phyloP scores from a whole-genome alignment of 2,113 vertebrate genomes.

The Perognathus longimembris region DNA sequence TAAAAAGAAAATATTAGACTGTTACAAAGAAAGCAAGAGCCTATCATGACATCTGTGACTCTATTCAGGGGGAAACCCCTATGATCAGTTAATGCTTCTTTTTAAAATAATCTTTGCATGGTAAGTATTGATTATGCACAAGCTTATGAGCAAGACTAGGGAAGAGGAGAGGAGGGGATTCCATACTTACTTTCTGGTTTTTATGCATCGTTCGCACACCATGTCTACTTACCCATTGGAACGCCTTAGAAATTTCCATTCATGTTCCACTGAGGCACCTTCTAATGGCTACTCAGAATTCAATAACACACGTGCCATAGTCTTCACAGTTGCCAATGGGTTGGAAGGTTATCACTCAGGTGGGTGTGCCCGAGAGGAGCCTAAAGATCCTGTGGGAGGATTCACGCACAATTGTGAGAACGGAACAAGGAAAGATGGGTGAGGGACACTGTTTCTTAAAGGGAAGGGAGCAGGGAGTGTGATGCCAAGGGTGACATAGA shows the following conservation, averaged over 20 bases:
- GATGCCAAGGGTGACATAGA: no score
- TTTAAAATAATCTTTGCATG: not conserved
- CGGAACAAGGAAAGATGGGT: no score
- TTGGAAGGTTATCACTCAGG: not conserved
- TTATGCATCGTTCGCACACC: not conserved
- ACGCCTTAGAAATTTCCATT: not conserved
- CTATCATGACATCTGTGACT: not conserved
- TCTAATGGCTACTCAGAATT: not conserved
- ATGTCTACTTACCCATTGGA: not conserved
- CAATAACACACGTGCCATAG: not conserved
- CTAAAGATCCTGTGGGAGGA: no score
- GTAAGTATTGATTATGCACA: accelerated
- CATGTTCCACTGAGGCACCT: not conserved
- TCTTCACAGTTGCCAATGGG: not conserved
- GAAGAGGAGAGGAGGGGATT: no score
- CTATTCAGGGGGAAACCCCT: not conserved
- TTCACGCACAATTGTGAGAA: no score
- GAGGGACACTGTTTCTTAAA: no score
- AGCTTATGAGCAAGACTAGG: not conserved
- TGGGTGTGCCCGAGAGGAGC: no score
- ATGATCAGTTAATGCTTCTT: not conserved
- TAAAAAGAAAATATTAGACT: not conserved
- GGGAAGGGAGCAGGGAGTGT: no score
- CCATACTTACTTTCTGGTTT: not conserved
- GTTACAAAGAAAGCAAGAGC: not conserved